Evolutionary conservation across 2,797 vertebrate genomes (phyloP), one percentile per base, ranked within the genome.

Genomic region (Pipistrellus pygmaeus): DNA sequence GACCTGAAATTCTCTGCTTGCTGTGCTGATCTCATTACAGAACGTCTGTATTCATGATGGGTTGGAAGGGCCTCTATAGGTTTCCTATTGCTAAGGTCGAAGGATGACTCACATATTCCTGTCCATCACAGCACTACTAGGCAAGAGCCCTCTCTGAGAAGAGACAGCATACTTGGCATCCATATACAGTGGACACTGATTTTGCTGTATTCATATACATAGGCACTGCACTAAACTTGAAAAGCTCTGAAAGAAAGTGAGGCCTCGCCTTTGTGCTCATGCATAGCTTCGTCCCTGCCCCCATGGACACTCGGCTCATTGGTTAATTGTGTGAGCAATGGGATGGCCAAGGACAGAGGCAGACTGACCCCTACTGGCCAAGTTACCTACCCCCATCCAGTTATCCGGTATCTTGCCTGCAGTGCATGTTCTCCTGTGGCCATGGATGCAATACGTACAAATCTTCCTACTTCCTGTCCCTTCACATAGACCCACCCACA

Each of bases 11-110:
- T 92, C 71, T 76, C 75, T 53, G 92, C 96, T 94, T 96, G 92
- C 93, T 92, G 80, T 94, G 35, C 71, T 72, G 73, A 86, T 85
- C 64, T 96, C 95, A 96, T 95, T 96, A 80, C 57, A 62, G 62
- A 53, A 32, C 4, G 41, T 88, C 69, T 57, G 35, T 55, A 41
- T 84, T 84, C 78, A 87, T 94, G 94, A 53, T 68, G 77, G 75
- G 21, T 53, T 60, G 68, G 46, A 92, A 78, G 17, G 2, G 17
- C 64, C 90, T 94, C 73, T 92, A 32, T 86, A 30, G 62, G 78
- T 83, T 93, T 90, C 90, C 85, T 62, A 8, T 92, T 94, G 94
- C 69, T 95, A 92, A 68, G 69, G 90, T 87, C 7, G 41, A 69
- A 83, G 32, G 25, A 85, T 88, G 35, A 69, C 23, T 85, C 41